Evolutionary conservation across 2,888 invertebrate genomes (phyloP).

Genomic region (Azorinus chamasolen): DNA sequence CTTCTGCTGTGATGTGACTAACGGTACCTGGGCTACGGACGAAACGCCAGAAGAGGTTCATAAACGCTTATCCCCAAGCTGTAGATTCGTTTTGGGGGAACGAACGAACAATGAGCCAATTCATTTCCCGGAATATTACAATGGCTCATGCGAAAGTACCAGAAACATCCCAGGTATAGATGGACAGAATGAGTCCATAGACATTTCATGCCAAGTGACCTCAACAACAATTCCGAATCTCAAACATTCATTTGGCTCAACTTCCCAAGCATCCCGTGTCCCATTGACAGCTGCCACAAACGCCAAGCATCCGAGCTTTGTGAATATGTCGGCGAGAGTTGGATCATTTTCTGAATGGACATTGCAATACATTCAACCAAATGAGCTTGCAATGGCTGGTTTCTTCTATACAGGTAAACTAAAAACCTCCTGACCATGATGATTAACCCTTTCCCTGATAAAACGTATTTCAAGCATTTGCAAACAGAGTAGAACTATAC

Average conservation of each 20-base stretch:
- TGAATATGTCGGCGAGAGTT: neutral
- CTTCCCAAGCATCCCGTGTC: neutral
- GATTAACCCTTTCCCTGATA: too few relatives aligned
- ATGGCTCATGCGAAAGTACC: neutral
- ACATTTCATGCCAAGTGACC: neutral
- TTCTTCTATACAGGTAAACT: slow-evolving; percentile 11
- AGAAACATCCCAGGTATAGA: neutral
- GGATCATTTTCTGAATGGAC: slow-evolving; percentile 12
- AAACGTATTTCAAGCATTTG: too few relatives aligned
- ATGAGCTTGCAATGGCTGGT: neutral
- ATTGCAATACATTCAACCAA: neutral
- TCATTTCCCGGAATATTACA: neutral
- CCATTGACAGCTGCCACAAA: neutral
- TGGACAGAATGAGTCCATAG: neutral
- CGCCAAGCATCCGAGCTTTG: slow-evolving; percentile 8
- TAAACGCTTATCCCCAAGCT: slow-evolving; percentile 6
- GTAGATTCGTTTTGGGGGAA: neutral
- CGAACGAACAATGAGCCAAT: slow-evolving; percentile 4
- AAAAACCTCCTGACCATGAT: too few relatives aligned
- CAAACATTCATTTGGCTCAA: neutral
- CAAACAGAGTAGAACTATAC: too few relatives aligned
- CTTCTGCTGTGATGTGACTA: slow-evolving; percentile 19
- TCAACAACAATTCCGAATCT: neutral
- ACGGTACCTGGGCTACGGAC: slow-evolving; percentile 14
- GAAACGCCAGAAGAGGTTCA: slow-evolving; percentile 11